phyloP scores from a whole-genome alignment of 2,113 vertebrate species.

The Sarotherodon lohbergeri region DNA sequence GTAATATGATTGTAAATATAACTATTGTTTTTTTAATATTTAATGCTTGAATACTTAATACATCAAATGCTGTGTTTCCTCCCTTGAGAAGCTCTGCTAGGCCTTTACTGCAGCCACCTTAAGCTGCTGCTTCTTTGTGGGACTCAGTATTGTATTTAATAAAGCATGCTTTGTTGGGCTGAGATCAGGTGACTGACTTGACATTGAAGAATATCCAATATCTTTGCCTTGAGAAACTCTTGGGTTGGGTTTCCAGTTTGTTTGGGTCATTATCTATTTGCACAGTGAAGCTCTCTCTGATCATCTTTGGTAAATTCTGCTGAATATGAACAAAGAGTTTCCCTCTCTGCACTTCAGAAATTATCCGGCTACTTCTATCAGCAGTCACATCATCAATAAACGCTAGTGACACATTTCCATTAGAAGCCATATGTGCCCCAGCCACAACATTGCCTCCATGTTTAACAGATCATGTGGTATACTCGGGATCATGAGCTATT shows the following conservation, averaged over 20 bases:
- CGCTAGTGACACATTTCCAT: background rate
- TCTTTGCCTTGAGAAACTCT: background rate
- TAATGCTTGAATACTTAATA: background rate
- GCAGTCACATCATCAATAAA: background rate
- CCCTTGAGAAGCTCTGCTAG: background rate
- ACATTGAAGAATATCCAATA: background rate
- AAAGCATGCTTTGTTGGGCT: background rate
- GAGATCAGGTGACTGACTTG: background rate
- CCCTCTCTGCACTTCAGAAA: rapidly evolving
- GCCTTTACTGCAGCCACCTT: background rate
- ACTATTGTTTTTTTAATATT: no score
- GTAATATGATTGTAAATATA: no score
- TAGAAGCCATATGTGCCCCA: background rate
- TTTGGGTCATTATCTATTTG: background rate
- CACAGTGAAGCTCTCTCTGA: background rate
- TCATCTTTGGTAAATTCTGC: background rate
- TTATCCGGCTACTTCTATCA: background rate
- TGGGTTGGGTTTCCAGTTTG: background rate
- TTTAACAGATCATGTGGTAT: background rate
- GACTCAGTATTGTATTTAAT: background rate
- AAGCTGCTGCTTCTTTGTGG: background rate
- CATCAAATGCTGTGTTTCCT: background rate
- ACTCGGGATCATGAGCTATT: background rate
- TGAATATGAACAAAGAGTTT: background rate
- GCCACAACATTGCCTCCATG: background rate